Percentiles rank a stretch among this genome's conserved stretches.
These are phyloP conservation scores for Ia io DNA, from an alignment of 2,113 vertebrate genomes.

Conservation along the genomic window DNA sequence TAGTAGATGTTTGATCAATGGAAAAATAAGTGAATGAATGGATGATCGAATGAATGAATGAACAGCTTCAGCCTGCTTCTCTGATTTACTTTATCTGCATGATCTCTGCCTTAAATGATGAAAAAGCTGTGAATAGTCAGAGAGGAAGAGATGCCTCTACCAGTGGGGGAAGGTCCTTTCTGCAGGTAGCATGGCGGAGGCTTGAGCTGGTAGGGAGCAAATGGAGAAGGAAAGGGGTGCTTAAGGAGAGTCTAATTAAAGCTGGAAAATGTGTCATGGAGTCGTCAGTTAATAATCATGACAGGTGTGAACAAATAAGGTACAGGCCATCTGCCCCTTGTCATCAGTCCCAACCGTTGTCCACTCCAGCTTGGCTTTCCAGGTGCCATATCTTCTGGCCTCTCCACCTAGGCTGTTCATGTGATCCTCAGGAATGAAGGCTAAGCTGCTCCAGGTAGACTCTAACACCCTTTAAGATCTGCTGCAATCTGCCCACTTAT, in stretches of 20 bases:
- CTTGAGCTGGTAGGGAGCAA: background rate
- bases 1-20: background rate
- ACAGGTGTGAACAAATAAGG: background rate
- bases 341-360: accelerated
- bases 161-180: background rate
- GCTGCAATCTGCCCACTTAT: background rate
- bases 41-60: background rate
- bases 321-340: background rate
- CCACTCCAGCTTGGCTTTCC: background rate
- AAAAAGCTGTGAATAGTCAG: background rate
- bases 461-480: background rate
- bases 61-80: background rate
- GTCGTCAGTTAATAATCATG: background rate
- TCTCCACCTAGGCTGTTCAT: background rate
- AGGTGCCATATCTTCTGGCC: background rate
- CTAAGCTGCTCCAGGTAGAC: background rate
- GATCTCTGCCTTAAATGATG: background rate
- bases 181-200: background rate
- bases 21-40: background rate
- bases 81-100: background rate
- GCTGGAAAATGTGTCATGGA: background rate
- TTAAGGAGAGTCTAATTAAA: background rate
- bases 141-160: background rate
- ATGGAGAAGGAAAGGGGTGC: accelerated
- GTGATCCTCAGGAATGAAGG: background rate